Evolutionary conservation across 2,797 vertebrate genomes (phyloP), one percentile per base, ranked within the genome.

Genomic region (Bucorvus abyssinicus): DNA sequence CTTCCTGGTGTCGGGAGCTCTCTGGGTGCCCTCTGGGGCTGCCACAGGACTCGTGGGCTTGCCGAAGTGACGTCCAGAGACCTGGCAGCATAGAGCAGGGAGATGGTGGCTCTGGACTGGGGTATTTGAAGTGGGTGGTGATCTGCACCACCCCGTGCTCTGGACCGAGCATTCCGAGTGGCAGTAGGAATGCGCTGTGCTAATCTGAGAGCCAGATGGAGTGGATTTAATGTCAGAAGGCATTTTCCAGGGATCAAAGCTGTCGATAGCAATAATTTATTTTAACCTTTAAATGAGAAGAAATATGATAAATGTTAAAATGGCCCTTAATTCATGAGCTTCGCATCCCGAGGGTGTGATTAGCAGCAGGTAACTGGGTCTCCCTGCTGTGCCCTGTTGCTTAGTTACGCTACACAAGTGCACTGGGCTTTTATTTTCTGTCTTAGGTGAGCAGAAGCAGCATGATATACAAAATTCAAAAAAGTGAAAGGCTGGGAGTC

Each of bases 301-400:
- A 88, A 93, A 91, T 87, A 82, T 32, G 90, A 90, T 95, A 96
- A 96, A 90, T 89, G 95, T 89, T 91, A 91, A 96, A 96, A 95
- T 79, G 68, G 49, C 16, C 75, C 75, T 76, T 93, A 89, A 94
- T 90, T 93, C 80, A 77, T 84, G 27, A 84, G 84, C 88, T 82
- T 84, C 40, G 7, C 34, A 14, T 90, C 94, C 86, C 87, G 42
- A 40, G 81, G 86, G 84, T 83, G 63, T 94, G 96, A 95, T 97
- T 94, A 97, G 77, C 90, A 80, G 12, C 60, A 91, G 95, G 94
- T 85, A 95, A 82, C 91, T 80, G 74, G 16, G 30, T 83, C 56
- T 89, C 70, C 88, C 88, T 92, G 95, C 95, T 94, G 95, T 50
- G 85, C 77, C 70, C 76, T 42, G 91, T 94, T 94, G 92, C 91